Base-by-base conservation (phyloP, 2,113 vertebrate genomes). In the Ranitomeya imitator region DNA sequence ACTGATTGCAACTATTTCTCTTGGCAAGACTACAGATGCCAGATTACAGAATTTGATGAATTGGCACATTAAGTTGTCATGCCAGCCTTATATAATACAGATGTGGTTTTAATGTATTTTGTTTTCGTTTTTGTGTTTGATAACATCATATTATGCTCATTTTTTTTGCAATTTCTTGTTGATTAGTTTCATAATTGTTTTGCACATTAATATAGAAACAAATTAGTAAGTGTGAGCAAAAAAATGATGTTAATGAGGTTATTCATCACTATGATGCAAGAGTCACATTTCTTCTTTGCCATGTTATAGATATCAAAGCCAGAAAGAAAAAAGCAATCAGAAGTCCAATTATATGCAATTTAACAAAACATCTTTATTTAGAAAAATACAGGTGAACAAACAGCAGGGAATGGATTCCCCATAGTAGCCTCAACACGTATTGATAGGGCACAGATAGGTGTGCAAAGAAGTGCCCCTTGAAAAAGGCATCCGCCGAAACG, bases 1-100 rank as follows among this genome's bases (percentile, higher is more conserved):
- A 15, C 63, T 21, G 63, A 84, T 26, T 69, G 26, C 45, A 52
- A 71, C 45, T 65, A 69, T 51, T 52, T 26, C 63, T 67, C 45
- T 83, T 84, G 63, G 82, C n/a, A 69, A 69, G 51, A 11, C 63
- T 84, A 55, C 82, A 84, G 82, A 84, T 84, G 82, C 51, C 45
- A 54, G 45, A 84, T 84, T 55, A 71, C 51, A 55, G 45, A 7
- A 23, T 45, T 71, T 71, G 82, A 84, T 71, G 45, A 84, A 84
- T 84, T 69, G 82, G 63, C 82, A 84, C 82, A 84, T 84, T 84
- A 84, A 55, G n/a, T 54, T 84, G 82, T 84, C 82, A 84, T 84
- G 65, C 82, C 54, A 76, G 69, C 52, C 23, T 76, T 76, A 45
- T 85, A 74, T 59, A 76, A 74, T 74, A 76, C 84, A 85, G 84